phyloP scores from a whole-genome alignment of 2,888 invertebrate species.

The Deroplatys truncata region DNA sequence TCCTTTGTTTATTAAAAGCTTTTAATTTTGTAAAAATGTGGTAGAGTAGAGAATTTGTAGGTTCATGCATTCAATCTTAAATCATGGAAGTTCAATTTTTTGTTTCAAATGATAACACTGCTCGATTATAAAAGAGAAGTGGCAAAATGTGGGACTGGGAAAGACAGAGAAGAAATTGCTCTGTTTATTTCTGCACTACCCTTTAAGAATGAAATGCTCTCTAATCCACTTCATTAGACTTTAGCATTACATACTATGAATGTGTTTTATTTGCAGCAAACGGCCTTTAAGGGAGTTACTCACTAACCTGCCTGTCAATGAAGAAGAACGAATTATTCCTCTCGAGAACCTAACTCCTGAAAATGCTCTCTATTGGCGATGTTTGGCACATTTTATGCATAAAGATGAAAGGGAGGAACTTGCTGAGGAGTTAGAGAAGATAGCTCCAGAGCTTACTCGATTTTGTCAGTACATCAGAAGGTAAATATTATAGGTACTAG shows the following conservation, averaged over 20 bases:
- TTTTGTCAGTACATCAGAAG: constrained; percentile 69
- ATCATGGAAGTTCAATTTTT: too few species aligned
- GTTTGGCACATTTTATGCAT: constrained; percentile 51
- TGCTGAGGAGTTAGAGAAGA: constrained; percentile 52
- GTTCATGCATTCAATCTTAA: too few species aligned
- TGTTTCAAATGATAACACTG: too few species aligned
- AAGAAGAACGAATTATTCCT: constrained; percentile 48
- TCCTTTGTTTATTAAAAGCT: too few species aligned
- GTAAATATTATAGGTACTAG: constrained; percentile 41
- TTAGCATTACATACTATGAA: neutral
- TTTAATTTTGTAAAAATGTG: too few species aligned
- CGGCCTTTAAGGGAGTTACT: constrained; percentile 44
- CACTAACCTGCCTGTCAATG: constrained; percentile 45
- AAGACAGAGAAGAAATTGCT: too few species aligned
- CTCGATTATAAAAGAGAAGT: too few species aligned
- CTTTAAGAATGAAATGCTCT: too few species aligned
- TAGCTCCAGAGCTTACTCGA: constrained; percentile 68
- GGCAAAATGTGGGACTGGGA: too few species aligned
- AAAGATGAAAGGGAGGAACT: constrained; percentile 48
- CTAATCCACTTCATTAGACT: too few species aligned
- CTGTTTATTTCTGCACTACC: too few species aligned
- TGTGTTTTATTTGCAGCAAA: constrained; percentile 37
- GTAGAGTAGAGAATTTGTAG: too few species aligned
- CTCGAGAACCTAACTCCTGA: constrained; percentile 52
- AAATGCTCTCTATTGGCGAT: constrained; percentile 60